Conservation (phyloP, 2,888 invertebrate species). For the Callyntrura guangdongensis region DNA sequence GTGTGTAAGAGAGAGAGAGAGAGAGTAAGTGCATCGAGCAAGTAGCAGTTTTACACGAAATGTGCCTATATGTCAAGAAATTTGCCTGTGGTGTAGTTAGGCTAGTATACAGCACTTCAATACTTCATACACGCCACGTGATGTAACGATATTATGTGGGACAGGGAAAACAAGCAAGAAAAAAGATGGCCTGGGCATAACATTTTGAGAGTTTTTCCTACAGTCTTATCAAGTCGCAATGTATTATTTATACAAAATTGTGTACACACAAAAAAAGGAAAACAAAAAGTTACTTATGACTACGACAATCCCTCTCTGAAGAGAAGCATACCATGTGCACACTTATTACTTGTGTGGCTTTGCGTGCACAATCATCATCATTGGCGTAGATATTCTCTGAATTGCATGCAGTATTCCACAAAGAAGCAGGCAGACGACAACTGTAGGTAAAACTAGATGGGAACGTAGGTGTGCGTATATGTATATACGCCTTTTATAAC, state of each 20-base stretch:
- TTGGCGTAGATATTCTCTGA: not conserved
- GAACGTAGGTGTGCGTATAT: not conserved
- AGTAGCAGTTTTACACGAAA: not conserved
- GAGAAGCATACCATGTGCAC: constrained; percentile 16
- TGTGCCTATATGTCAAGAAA: constrained; percentile 32
- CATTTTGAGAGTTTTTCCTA: not conserved
- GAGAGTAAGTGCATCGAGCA: not conserved
- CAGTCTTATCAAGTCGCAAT: constrained; percentile 31
- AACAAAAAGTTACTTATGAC: constrained; percentile 43
- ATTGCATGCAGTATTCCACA: not conserved
- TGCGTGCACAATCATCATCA: constrained; percentile 56
- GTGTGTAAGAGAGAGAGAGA: not conserved
- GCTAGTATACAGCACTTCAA: not conserved
- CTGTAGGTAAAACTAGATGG: not conserved
- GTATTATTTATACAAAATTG: constrained; percentile 54
- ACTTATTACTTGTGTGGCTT: constrained; percentile 40
- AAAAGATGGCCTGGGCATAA: not conserved
- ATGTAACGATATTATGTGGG: constrained; percentile 31
- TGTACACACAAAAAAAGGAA: constrained; percentile 41
- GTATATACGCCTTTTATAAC: not conserved
- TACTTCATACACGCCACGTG: not conserved
- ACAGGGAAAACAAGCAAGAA: not conserved
- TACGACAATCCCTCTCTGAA: constrained; percentile 34
- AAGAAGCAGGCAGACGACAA: not conserved
- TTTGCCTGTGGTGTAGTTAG: constrained; percentile 24